Base-by-base conservation (phyloP, 2,113 vertebrate species). In the Actinemys pallida region DNA sequence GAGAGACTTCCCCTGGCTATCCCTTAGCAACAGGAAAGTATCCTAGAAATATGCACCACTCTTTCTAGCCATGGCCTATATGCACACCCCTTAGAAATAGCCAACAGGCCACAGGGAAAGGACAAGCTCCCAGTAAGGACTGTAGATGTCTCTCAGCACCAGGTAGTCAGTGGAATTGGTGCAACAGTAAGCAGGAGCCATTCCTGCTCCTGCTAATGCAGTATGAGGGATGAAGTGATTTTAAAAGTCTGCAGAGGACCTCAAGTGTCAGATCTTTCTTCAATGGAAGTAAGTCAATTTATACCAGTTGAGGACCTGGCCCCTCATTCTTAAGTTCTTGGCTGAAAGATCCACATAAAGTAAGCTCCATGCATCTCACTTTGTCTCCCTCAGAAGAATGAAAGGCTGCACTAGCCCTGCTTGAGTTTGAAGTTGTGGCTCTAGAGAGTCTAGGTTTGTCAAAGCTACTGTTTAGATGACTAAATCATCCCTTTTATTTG, bases 281-380 rank as follows among this genome's bases (percentile, higher is more conserved):
- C 29, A 31, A 25, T 17, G 24, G 13, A 80, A 16, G 25, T 84
- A 31, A 81, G 88, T 54, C 39, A 29, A 3, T 75, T 65, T 92
- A 53, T 12, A 86, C 5, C 52, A 81, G 53, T 16, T 29, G 49
- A 86, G 53, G 52, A 83, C 35, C 49, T 81, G 50, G 8, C 86
- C 17, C n/a, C 56, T 45, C 29, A 39, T 13, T 69, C 75, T 50
- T 39, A 24, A 49, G 20, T 47, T 72, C 39, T 49, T 49, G 86
- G 42, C 62, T 35, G 35, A 54, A 84, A 95, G 76, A 76, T 69
- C 86, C 39, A 9, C 4, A 1, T 45, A 10, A 1, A 24, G 57
- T 89, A 89, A 54, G 1, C 57, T 31, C 25, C 10, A 0, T 0
- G 3, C 24, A 1, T 4, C 22, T 82, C n/a, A 29, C 59, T 80